Conservation (phyloP, 2,888 invertebrate species). For the Adela reaumurella region DNA sequence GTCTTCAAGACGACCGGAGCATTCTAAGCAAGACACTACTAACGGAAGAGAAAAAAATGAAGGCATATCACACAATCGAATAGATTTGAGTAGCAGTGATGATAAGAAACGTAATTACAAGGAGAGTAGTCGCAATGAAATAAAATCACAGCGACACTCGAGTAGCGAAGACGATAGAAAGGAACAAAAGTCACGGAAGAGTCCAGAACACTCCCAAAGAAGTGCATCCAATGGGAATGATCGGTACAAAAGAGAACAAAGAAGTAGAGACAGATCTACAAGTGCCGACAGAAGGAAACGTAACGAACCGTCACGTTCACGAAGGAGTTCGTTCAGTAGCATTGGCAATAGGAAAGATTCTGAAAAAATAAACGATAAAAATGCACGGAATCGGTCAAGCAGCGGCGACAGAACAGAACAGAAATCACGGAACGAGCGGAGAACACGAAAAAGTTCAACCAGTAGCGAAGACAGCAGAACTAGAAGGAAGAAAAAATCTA, state of each 20-base stretch:
- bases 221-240: neutral
- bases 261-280: neutral
- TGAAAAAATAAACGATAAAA: neutral
- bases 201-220: neutral
- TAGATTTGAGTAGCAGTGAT: conserved; percentile 11
- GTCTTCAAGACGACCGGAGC: neutral
- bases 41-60: conserved; percentile 18
- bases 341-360: neutral
- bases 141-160: conserved; percentile 13
- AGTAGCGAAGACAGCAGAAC: conserved; percentile 15
- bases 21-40: conserved; percentile 15
- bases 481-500: neutral
- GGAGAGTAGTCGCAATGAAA: conserved; percentile 9
- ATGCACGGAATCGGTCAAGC: neutral
- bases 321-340: neutral
- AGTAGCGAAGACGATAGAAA: conserved; percentile 14
- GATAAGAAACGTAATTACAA: conserved; percentile 16
- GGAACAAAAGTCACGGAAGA: neutral
- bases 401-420: conserved; percentile 8
- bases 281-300: neutral
- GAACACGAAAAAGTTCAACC: conserved; percentile 19
- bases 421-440: conserved; percentile 11
- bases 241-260: neutral
- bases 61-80: conserved; percentile 13
- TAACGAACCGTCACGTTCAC: neutral